These are phyloP conservation scores for Lydus trimaculatus DNA, from an alignment of 2,888 invertebrate species.

Conservation along the genomic window DNA sequence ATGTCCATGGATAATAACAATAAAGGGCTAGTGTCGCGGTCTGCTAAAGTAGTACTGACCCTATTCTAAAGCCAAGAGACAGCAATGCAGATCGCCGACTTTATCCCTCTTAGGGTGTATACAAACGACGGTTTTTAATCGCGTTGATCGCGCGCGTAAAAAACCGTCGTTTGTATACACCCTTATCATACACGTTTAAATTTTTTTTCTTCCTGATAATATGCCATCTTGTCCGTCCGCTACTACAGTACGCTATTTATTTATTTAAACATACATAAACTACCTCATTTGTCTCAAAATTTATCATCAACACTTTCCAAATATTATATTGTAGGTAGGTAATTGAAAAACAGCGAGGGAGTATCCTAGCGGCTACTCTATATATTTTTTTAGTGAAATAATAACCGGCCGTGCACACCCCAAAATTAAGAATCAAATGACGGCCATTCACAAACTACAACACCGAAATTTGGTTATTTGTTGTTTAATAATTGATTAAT, in stretches of 20 bases:
- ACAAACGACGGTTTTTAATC: too few relatives aligned
- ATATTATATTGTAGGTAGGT: constrained; percentile 48
- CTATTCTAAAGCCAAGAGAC: constrained; percentile 50
- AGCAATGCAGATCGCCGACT: constrained; percentile 56
- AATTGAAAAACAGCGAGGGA: constrained; percentile 61
- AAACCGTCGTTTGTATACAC: too few relatives aligned
- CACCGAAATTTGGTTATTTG: constrained; percentile 56
- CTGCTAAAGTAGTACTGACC: constrained; percentile 58
- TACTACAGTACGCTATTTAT: constrained; percentile 60
- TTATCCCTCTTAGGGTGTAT: too few relatives aligned
- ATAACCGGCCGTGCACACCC: constrained; percentile 32
- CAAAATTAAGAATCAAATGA: constrained; percentile 32
- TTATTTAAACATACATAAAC: constrained; percentile 60
- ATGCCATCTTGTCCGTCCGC: constrained; percentile 50
- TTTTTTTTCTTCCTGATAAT: not conserved
- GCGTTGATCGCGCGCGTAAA: too few relatives aligned
- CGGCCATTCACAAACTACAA: constrained; percentile 52
- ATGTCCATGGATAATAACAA: constrained; percentile 50
- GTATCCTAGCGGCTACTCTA: constrained; percentile 53
- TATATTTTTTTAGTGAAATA: not conserved
- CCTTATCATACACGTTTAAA: not conserved
- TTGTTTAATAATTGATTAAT: constrained; percentile 26
- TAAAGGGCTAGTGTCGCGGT: constrained; percentile 44
- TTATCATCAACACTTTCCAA: constrained; percentile 58
- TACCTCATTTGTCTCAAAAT: constrained; percentile 54